Percentiles rank a stretch among this genome's conserved stretches.
Evolutionary conservation across 2,888 invertebrate species (phyloP).

Genomic region (Ophion obscuratus): DNA sequence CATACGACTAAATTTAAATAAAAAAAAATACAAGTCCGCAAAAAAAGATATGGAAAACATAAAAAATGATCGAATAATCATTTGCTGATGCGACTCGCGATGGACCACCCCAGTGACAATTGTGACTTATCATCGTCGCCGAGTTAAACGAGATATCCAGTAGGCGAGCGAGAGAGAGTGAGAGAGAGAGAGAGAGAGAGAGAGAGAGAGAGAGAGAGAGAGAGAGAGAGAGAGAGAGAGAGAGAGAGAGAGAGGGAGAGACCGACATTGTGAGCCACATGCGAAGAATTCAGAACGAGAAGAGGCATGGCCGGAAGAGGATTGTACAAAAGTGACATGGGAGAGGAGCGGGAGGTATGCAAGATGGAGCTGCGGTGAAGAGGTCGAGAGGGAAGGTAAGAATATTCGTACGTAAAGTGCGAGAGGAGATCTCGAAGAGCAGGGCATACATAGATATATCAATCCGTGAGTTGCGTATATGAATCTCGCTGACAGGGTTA

Average conservation of each 20-base stretch:
- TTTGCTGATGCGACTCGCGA: not conserved
- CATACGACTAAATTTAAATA: too few species aligned
- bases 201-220: not conserved
- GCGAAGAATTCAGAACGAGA: not conserved
- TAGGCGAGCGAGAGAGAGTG: constrained; percentile 41
- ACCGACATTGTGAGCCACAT: not conserved
- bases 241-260: not conserved
- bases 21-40: too few species aligned
- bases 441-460: constrained; percentile 73
- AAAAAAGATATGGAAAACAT: too few species aligned
- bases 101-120: constrained; percentile 42
- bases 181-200: not conserved
- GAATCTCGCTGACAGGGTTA: constrained; percentile 78
- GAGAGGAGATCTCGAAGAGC: constrained; percentile 46
- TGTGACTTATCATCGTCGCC: constrained; percentile 45
- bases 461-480: constrained; percentile 76
- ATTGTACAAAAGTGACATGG: constrained; percentile 22
- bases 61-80: not conserved
- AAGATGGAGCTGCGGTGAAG: not conserved
- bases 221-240: not conserved
- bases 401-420: constrained; percentile 61
- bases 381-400: constrained; percentile 1
- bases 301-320: constrained; percentile 39
- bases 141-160: constrained; percentile 21
- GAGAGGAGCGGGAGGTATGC: not conserved